Percentiles rank a stretch among this genome's conserved stretches.
phyloP scores from a whole-genome alignment of 1,140 invertebrate genomes.

The Drosophila sulfurigaster region DNA sequence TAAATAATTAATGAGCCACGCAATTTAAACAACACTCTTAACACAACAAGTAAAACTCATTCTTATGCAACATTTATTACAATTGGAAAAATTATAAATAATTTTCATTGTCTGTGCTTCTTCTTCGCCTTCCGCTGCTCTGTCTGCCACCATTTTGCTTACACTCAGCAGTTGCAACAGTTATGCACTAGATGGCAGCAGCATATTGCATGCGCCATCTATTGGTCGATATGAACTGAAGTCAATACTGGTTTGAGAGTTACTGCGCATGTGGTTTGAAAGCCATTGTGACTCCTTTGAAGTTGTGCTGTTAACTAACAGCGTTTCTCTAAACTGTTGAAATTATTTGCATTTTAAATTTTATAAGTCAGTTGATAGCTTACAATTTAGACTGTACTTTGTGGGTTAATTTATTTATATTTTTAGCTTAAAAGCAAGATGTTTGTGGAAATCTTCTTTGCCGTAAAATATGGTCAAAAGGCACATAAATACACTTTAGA shows the following conservation, averaged over 20 bases:
- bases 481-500: too few relatives aligned
- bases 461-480: too few relatives aligned
- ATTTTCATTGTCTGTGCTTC: slow-evolving; percentile 1
- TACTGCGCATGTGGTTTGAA: slow-evolving; percentile 43
- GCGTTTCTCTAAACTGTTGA: neutral
- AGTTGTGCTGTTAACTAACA: slow-evolving; percentile 46
- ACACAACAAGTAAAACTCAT: neutral
- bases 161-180: slow-evolving; percentile 23
- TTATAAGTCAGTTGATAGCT: neutral
- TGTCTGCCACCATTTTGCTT: neutral
- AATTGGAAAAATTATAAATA: slow-evolving; percentile 3
- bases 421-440: too few relatives aligned
- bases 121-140: neutral
- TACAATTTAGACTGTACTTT: neutral
- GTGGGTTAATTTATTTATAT: neutral
- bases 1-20: slow-evolving; percentile 5
- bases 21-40: neutral
- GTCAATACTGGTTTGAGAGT: slow-evolving; percentile 43
- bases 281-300: slow-evolving; percentile 65
- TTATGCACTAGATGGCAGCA: slow-evolving; percentile 64
- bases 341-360: neutral
- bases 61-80: neutral
- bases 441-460: too few relatives aligned
- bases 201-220: slow-evolving; percentile 61
- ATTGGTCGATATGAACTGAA: slow-evolving; percentile 41